Conservation (phyloP, 2,888 invertebrate genomes). For the Amblyjoppa proteus region DNA sequence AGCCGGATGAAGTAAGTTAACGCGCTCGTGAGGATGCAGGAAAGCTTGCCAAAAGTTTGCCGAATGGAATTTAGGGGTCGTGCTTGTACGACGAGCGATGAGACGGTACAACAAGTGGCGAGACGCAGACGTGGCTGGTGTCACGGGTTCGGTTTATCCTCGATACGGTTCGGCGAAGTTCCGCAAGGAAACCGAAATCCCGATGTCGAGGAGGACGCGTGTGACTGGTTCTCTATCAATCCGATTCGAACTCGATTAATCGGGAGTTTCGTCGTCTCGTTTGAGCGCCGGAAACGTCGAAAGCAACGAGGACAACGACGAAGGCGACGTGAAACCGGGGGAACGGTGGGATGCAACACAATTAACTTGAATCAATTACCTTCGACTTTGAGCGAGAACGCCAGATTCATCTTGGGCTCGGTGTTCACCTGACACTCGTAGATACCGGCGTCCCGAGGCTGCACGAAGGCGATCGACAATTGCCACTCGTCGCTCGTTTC, state of each 20-base stretch:
- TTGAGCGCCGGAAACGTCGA: constrained; percentile 2
- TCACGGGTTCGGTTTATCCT: constrained; percentile 8
- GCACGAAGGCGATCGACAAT: constrained; percentile 93
- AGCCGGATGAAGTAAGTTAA: background rate
- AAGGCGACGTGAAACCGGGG: constrained; percentile 51
- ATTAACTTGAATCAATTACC: constrained; percentile 86
- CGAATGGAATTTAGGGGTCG: constrained; percentile 7
- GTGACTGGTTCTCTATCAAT: background rate
- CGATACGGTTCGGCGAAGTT: background rate
- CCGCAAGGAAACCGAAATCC: background rate
- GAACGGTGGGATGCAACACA: background rate
- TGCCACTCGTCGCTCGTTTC: constrained; percentile 95
- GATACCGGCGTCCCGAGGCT: constrained; percentile 93
- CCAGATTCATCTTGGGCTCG: constrained; percentile 95
- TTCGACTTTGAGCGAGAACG: constrained; percentile 92
- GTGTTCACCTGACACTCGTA: constrained; percentile 97
- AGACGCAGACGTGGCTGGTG: constrained; percentile 1
- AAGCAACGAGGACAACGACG: constrained; percentile 59
- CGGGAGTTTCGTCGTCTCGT: constrained; percentile 17
- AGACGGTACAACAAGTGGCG: constrained; percentile 25
- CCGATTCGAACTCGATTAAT: constrained; percentile 34
- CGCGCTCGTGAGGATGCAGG: background rate
- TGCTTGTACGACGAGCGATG: background rate
- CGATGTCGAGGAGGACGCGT: background rate
- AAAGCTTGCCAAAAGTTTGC: constrained; percentile 3